These are phyloP conservation scores for Eristalis tenax DNA, from an alignment of 2,888 invertebrate species.

Conservation along the genomic window DNA sequence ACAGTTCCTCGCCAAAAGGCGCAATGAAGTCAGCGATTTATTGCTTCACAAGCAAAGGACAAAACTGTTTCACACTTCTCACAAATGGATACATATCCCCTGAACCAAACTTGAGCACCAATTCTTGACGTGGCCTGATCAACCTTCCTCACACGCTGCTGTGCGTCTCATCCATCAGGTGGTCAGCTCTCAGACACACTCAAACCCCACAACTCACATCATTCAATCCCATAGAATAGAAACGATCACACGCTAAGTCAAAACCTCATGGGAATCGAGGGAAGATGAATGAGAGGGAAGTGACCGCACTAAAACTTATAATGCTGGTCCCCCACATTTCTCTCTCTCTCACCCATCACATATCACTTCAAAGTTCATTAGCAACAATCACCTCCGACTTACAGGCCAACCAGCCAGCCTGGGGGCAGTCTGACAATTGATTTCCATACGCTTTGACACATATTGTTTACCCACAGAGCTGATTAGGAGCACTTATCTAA, in stretches of 20 bases:
- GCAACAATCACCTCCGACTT: slow-evolving; percentile 18
- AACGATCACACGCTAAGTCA: background rate
- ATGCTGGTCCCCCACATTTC: background rate
- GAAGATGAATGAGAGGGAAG: background rate
- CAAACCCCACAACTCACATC: background rate
- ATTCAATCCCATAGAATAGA: background rate
- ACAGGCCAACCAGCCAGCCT: background rate
- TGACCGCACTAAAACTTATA: background rate
- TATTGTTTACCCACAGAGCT: slow-evolving; percentile 27
- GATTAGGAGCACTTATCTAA: slow-evolving; percentile 48
- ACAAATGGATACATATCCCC: too few relatives aligned
- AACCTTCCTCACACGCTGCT: too few relatives aligned
- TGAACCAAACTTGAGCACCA: too few relatives aligned
- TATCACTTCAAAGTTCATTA: slow-evolving; percentile 37
- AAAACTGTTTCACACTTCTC: too few relatives aligned
- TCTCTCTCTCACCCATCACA: background rate
- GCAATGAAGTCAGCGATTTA: too few relatives aligned
- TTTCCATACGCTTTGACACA: slow-evolving; percentile 48
- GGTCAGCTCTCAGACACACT: too few relatives aligned
- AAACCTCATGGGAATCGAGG: background rate
- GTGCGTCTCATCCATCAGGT: too few relatives aligned
- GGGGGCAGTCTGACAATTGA: slow-evolving; percentile 19
- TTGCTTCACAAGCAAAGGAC: too few relatives aligned
- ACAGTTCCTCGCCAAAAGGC: too few relatives aligned
- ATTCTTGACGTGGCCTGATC: too few relatives aligned